phyloP scores from a whole-genome alignment of 2,888 invertebrate genomes.

The Drosophila antonietae region DNA sequence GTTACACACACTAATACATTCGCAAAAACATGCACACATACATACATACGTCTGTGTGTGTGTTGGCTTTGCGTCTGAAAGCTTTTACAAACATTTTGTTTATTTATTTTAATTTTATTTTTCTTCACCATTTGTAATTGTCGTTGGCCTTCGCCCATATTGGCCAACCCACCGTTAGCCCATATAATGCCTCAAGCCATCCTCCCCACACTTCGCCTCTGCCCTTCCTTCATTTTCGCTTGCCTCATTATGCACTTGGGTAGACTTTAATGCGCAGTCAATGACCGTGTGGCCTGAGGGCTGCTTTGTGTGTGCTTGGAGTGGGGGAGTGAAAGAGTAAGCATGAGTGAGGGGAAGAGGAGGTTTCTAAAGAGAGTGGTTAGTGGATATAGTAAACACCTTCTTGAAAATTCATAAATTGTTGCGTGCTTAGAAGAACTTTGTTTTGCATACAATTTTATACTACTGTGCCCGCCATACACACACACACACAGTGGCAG shows the following conservation, averaged over 20 bases:
- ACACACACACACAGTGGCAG: constrained; percentile 1
- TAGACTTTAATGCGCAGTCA: constrained; percentile 57
- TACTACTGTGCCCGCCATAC: not conserved
- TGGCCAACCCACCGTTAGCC: constrained; percentile 9
- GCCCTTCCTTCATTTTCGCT: constrained; percentile 22
- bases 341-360: not conserved
- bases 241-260: constrained; percentile 45
- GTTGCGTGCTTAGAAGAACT: constrained; percentile 21
- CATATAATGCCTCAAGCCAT: not conserved
- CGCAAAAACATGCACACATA: not conserved
- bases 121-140: constrained; percentile 30
- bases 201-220: not conserved
- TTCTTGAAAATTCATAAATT: constrained; percentile 21
- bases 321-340: not conserved
- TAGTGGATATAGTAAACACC: constrained; percentile 13
- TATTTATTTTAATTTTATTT: constrained; percentile 11
- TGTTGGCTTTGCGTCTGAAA: constrained; percentile 17
- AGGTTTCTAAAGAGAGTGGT: not conserved
- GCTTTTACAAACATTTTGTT: constrained; percentile 20
- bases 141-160: constrained; percentile 51
- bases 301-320: constrained; percentile 1
- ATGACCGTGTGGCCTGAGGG: constrained; percentile 47
- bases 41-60: not conserved
- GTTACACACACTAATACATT: constrained; percentile 29
- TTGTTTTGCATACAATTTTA: constrained; percentile 8